Conservation (phyloP, 2,888 invertebrate species). For the Eumerus sabulonum region DNA sequence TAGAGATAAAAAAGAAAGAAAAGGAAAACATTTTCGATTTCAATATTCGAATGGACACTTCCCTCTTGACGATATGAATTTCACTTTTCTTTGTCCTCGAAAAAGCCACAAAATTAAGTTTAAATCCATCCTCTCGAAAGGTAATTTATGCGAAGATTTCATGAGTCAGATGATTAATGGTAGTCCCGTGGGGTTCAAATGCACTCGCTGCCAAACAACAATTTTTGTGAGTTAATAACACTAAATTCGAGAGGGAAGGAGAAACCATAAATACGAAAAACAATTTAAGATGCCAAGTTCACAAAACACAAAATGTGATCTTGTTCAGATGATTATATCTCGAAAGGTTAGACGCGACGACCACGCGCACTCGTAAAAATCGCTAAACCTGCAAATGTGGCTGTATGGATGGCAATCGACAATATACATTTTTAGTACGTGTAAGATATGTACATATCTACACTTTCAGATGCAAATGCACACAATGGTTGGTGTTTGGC, state of each 20-base stretch:
- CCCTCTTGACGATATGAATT: conserved; percentile 29
- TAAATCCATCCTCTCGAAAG: conserved; percentile 35
- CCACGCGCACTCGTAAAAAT: conserved; percentile 26
- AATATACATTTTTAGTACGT: too few species aligned
- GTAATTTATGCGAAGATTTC: conserved; percentile 44
- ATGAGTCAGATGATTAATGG: conserved; percentile 50
- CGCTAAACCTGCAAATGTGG: not conserved
- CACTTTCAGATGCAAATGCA: conserved; percentile 35
- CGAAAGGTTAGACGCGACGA: conserved; percentile 37
- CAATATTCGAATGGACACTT: conserved; percentile 25
- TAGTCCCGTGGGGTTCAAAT: conserved; percentile 16
- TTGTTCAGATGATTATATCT: conserved; percentile 48
- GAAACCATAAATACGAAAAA: conserved; percentile 7
- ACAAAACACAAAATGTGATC: conserved; percentile 54
- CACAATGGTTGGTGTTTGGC: not conserved
- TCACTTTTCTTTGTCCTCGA: conserved; percentile 63
- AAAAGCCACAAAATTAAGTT: conserved; percentile 22
- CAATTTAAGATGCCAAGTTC: conserved; percentile 27
- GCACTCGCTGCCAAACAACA: conserved; percentile 4
- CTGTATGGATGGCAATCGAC: conserved; percentile 9
- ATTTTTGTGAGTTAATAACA: conserved; percentile 39
- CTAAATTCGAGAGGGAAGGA: conserved; percentile 23
- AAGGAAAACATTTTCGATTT: conserved; percentile 43
- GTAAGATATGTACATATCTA: too few species aligned
- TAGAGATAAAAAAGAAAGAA: conserved; percentile 5